phyloP scores from a whole-genome alignment of 1,140 invertebrate genomes.

The Drosophila grimshawi region DNA sequence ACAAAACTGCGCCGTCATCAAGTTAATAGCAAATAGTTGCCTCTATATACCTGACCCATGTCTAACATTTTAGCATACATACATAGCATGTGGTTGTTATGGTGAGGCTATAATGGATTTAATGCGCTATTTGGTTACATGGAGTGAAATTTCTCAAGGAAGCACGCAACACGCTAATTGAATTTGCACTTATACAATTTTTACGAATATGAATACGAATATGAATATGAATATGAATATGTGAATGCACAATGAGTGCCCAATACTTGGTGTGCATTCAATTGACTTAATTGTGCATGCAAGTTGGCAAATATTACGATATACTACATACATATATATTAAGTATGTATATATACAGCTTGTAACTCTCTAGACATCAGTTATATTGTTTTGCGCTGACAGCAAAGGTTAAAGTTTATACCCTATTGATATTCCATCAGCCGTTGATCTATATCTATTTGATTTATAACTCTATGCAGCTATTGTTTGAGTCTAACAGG shows the following conservation, averaged over 20 bases:
- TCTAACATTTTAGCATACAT: conserved; percentile 19
- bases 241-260: conserved; percentile 16
- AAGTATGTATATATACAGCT: background rate
- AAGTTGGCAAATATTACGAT: conserved; percentile 7
- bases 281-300: conserved; percentile 36
- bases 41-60: conserved; percentile 7
- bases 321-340: background rate
- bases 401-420: conserved; percentile 7
- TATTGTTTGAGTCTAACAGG: too few species aligned
- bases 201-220: conserved; percentile 29
- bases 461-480: background rate
- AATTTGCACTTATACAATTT: conserved; percentile 48
- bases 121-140: conserved; percentile 59
- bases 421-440: background rate
- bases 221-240: conserved; percentile 31
- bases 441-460: background rate
- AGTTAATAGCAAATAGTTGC: background rate
- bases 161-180: conserved; percentile 58
- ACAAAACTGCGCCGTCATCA: conserved; percentile 21
- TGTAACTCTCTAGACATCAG: background rate
- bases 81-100: conserved; percentile 30
- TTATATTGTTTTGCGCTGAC: conserved; percentile 9
- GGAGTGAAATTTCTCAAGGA: conserved; percentile 76
- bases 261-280: conserved; percentile 25
- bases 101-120: conserved; percentile 39